A percentile compares a stretch with the other conserved stretches of the same genome.
These are phyloP conservation scores for Recurvirostra avosetta DNA, from an alignment of 2,113 vertebrate species.

Conservation along the genomic window DNA sequence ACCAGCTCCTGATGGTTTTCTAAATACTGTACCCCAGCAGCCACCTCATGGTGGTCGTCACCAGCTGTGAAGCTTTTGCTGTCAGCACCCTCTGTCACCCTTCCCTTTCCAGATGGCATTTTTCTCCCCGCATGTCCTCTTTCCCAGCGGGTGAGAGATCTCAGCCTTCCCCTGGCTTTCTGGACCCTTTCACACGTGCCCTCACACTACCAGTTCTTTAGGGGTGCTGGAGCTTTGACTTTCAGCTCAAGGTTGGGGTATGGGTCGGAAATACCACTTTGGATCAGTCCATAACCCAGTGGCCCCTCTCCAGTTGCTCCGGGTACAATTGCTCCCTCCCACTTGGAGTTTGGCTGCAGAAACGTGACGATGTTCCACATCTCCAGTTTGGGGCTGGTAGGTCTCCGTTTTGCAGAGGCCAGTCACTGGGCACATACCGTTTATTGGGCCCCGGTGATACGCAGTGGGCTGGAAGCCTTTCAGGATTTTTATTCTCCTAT, in stretches of 20 bases:
- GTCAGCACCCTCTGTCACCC: not conserved
- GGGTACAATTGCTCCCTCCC: not conserved
- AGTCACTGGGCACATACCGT: rapidly evolving
- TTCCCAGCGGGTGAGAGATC: not conserved
- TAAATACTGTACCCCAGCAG: not conserved
- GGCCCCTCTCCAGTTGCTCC: not conserved
- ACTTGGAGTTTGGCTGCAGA: not conserved
- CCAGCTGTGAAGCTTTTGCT: not conserved
- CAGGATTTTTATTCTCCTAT: not conserved
- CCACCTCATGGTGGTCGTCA: not conserved
- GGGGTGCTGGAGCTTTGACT: not conserved
- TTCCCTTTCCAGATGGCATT: not conserved
- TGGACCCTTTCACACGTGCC: not conserved
- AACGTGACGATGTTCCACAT: not conserved
- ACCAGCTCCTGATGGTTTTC: not conserved
- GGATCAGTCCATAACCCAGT: not conserved
- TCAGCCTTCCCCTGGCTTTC: not conserved
- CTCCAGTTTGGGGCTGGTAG: not conserved
- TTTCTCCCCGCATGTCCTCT: not conserved
- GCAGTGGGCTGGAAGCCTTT: not conserved
- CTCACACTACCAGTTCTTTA: not conserved
- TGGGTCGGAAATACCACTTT: not conserved
- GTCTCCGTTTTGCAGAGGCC: not conserved
- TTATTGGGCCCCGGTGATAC: rapidly evolving
- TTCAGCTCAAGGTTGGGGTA: not conserved